phyloP scores from a whole-genome alignment of 1,140 invertebrate genomes.

The Myzus persicae region DNA sequence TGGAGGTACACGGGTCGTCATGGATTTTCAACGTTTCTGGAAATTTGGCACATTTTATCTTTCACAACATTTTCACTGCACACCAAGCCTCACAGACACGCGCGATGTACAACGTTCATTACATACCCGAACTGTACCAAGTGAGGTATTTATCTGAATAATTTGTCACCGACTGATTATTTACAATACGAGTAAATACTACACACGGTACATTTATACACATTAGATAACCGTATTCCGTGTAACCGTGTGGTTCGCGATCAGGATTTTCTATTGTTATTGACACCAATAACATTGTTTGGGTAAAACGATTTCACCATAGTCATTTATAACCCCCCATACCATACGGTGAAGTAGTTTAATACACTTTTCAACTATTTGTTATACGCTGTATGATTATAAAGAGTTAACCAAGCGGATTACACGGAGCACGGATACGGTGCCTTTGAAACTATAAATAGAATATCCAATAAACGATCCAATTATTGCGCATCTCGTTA shows the following conservation, averaged over 20 bases:
- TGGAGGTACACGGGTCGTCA: too few species aligned
- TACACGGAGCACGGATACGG: neutral
- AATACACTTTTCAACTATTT: neutral
- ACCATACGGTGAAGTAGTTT: neutral
- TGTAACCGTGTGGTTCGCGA: neutral
- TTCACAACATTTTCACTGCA: too few species aligned
- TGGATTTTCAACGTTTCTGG: too few species aligned
- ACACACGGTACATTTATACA: too few species aligned
- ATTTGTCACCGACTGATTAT: too few species aligned
- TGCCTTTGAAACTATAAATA: neutral
- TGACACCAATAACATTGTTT: neutral
- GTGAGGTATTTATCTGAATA: too few species aligned
- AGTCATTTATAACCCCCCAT: neutral
- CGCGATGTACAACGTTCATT: too few species aligned
- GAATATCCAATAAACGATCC: neutral
- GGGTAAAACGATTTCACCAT: neutral
- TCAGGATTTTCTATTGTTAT: neutral
- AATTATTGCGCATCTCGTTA: neutral
- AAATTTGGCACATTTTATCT: too few species aligned
- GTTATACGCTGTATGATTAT: neutral
- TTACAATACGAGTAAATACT: too few species aligned
- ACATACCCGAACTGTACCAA: too few species aligned
- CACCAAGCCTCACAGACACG: too few species aligned
- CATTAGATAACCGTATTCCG: neutral
- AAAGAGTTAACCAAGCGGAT: neutral